Conservation (phyloP, 2,888 invertebrate genomes). For the Heliconius sara region DNA sequence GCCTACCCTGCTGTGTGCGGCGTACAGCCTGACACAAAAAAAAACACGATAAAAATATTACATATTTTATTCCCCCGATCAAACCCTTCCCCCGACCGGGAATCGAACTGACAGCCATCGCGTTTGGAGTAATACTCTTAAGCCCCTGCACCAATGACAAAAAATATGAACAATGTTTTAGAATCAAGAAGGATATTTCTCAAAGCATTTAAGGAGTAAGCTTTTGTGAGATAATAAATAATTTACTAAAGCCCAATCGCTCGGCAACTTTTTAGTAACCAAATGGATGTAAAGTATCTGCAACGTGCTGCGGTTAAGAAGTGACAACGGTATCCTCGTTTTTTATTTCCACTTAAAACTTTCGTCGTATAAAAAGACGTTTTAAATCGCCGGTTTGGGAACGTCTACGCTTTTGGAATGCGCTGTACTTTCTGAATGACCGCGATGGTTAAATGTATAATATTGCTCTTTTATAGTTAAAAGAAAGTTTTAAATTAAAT, state of each 20-base stretch:
- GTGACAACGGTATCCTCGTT: conserved; percentile 54
- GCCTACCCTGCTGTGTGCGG: too few relatives aligned
- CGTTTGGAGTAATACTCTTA: too few relatives aligned
- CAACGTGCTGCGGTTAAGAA: conserved; percentile 57
- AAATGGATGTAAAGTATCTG: conserved; percentile 58
- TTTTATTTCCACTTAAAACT: conserved; percentile 73
- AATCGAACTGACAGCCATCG: too few relatives aligned
- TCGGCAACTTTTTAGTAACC: conserved; percentile 50
- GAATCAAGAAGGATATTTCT: conserved; percentile 9
- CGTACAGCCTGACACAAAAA: too few relatives aligned
- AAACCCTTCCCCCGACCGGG: too few relatives aligned
- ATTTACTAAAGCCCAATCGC: conserved; percentile 26
- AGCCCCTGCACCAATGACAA: background rate
- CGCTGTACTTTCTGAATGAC: conserved; percentile 23
- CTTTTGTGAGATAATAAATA: conserved; percentile 21
- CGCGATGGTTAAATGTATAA: conserved; percentile 15
- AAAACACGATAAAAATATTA: too few relatives aligned
- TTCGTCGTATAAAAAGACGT: conserved; percentile 62
- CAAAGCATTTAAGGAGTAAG: conserved; percentile 20
- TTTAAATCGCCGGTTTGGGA: conserved; percentile 63
- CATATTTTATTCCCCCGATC: too few relatives aligned
- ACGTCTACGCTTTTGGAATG: conserved; percentile 50
- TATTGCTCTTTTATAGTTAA: conserved; percentile 22
- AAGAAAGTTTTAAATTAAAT: background rate
- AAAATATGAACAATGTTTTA: background rate